Percentiles rank a stretch among this genome's conserved stretches.
Conservation (phyloP, 2,113 vertebrate genomes). For the Sclerurus mexicanus region DNA sequence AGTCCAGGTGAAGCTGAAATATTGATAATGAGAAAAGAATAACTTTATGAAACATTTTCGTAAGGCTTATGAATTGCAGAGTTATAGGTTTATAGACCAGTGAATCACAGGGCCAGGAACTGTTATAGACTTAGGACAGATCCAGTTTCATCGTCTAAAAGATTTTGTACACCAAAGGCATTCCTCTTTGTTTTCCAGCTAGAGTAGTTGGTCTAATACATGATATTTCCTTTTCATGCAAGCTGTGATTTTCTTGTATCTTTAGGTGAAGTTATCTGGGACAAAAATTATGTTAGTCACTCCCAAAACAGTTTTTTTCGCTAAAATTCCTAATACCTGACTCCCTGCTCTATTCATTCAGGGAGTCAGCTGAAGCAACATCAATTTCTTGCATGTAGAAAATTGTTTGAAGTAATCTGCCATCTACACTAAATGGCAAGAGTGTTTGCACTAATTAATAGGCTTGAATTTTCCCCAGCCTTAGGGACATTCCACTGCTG, state of each 20-base stretch:
- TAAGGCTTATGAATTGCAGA: neutral
- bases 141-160: neutral
- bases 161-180: neutral
- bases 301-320: neutral
- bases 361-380: neutral
- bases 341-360: neutral
- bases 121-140: neutral
- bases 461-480: neutral
- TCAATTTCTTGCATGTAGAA: neutral
- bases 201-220: neutral
- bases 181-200: neutral
- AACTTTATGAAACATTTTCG: neutral
- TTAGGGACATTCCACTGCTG: neutral
- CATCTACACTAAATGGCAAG: neutral
- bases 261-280: neutral
- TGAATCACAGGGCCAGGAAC: neutral
- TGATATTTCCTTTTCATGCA: neutral
- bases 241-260: neutral
- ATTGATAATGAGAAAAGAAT: neutral
- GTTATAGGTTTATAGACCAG: neutral
- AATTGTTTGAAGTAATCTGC: neutral
- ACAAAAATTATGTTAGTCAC: neutral
- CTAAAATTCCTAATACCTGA: neutral
- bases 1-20: neutral
- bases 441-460: neutral